These are phyloP conservation scores for Rhinichthys osculus DNA, from an alignment of 2,797 vertebrate genomes.

Conservation along the genomic window DNA sequence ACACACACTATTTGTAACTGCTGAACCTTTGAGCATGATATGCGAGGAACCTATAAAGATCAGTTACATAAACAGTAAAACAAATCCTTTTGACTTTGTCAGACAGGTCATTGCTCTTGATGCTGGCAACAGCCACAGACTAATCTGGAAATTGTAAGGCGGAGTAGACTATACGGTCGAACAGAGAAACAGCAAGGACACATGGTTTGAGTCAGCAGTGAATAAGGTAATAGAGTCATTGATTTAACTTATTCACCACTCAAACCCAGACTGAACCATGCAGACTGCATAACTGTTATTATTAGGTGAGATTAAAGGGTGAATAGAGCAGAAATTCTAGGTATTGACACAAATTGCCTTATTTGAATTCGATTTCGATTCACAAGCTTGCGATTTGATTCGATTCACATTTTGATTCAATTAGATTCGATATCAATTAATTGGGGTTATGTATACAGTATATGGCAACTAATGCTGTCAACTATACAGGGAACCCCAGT, in stretches of 20 bases:
- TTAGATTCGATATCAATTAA: no score
- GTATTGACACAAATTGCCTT: no score
- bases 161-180: conserved; percentile 57
- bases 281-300: background rate
- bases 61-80: background rate
- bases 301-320: no score
- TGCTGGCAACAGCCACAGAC: conserved; percentile 25
- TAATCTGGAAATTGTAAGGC: conserved; percentile 43
- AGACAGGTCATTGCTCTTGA: background rate
- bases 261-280: conserved; percentile 34
- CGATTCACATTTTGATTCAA: no score
- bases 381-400: no score
- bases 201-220: conserved; percentile 70
- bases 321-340: no score
- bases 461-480: background rate
- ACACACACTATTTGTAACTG: background rate
- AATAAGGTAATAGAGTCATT: conserved; percentile 68
- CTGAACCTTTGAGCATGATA: background rate
- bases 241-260: conserved; percentile 68
- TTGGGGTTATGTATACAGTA: background rate
- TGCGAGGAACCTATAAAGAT: background rate
- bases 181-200: conserved; percentile 56
- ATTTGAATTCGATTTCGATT: no score
- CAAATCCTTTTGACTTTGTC: conserved; percentile 9
- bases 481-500: no score